These are phyloP conservation scores for Perca flavescens DNA, from an alignment of 2,113 vertebrate genomes.

Conservation along the genomic window DNA sequence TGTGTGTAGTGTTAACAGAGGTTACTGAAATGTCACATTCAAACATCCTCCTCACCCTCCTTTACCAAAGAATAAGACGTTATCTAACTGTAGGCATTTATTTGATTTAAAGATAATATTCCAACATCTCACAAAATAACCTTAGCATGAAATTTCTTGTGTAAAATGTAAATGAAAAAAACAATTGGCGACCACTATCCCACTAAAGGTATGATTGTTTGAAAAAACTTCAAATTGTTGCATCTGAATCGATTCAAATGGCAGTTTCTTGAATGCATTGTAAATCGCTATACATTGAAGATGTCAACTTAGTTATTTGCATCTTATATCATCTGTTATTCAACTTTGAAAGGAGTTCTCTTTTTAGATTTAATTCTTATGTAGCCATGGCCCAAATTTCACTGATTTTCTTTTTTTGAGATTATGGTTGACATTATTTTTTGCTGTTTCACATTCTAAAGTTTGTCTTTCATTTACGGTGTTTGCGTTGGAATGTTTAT, in stretches of 20 bases:
- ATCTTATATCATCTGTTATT: slow-evolving; percentile 29
- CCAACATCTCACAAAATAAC: slow-evolving; percentile 29
- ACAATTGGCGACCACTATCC: slow-evolving; percentile 9
- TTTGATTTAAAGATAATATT: slow-evolving; percentile 14
- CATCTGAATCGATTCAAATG: slow-evolving; percentile 15
- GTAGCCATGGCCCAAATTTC: slow-evolving; percentile 52
- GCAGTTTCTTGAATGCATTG: slow-evolving; percentile 45
- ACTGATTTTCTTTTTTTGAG: slow-evolving; percentile 16
- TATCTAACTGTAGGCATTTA: slow-evolving; percentile 40
- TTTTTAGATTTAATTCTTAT: slow-evolving; percentile 43
- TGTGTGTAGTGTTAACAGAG: slow-evolving; percentile 35
- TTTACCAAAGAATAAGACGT: slow-evolving; percentile 81
- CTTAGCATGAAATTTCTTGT: slow-evolving; percentile 24
- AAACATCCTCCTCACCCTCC: slow-evolving; percentile 47
- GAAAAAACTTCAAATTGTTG: neutral
- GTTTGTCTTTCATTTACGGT: neutral
- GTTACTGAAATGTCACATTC: slow-evolving; percentile 27
- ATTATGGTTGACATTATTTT: slow-evolving; percentile 4
- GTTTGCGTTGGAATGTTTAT: neutral
- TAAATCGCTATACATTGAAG: slow-evolving; percentile 30
- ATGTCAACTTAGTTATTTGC: slow-evolving; percentile 14
- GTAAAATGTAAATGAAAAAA: slow-evolving; percentile 34
- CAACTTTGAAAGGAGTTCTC: slow-evolving; percentile 26
- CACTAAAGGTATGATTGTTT: slow-evolving; percentile 29
- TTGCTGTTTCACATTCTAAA: slow-evolving; percentile 1